A percentile compares a stretch with the other conserved stretches of the same genome.
These are phyloP conservation scores for Apostichopus leukothele DNA, from an alignment of 53 echinoderm and acorn worm species.

Conservation along the genomic window DNA sequence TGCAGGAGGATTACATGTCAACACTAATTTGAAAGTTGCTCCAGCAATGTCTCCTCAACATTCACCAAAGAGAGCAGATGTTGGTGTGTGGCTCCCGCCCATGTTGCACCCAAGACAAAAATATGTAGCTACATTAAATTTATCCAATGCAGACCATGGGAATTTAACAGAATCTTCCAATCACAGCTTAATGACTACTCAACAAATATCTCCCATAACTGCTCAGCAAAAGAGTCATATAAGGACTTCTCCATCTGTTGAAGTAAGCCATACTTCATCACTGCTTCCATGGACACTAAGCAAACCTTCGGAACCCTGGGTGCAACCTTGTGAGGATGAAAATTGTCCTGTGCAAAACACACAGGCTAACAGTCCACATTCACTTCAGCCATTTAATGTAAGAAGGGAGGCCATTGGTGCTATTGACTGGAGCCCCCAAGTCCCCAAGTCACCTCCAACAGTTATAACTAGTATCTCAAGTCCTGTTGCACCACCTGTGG, in stretches of 20 bases:
- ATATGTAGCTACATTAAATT: neutral
- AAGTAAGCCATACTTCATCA: neutral
- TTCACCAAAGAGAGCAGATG: neutral
- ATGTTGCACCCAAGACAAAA: neutral
- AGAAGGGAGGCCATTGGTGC: neutral
- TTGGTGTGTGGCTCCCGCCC: conserved; percentile 17
- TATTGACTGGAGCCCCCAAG: neutral
- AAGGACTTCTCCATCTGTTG: neutral
- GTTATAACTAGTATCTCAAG: conserved; percentile 19
- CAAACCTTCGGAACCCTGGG: neutral
- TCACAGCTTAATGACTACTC: conserved; percentile 17
- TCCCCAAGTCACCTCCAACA: neutral
- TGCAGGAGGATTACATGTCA: neutral
- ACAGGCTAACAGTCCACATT: neutral
- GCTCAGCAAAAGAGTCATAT: neutral
- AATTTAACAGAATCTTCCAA: neutral
- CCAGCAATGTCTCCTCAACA: neutral
- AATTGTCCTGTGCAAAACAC: too few relatives aligned
- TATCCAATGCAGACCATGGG: neutral
- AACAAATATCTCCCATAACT: conserved; percentile 3
- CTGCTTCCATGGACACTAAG: too few relatives aligned
- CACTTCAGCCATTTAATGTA: conserved; percentile 3
- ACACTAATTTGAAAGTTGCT: neutral
- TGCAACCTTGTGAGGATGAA: neutral
- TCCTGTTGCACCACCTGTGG: conserved; percentile 20